A percentile compares a stretch with the other conserved stretches of the same genome.
Evolutionary conservation across 2,797 vertebrate genomes (phyloP).

Genomic region (Nasua narica): DNA sequence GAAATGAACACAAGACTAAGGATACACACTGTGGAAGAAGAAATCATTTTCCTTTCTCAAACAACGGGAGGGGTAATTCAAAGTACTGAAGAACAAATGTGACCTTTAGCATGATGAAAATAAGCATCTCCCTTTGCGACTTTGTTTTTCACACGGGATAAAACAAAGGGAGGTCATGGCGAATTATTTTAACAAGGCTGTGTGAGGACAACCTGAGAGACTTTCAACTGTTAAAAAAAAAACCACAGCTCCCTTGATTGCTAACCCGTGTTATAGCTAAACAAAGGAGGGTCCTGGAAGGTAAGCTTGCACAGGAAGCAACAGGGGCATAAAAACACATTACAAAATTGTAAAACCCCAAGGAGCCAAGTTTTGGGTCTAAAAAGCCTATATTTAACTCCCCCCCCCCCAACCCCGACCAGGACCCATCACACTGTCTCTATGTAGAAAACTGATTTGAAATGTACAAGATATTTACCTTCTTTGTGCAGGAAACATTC

Average conservation of each 20-base stretch:
- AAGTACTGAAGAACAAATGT: background rate
- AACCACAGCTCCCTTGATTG: background rate
- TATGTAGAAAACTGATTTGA: background rate
- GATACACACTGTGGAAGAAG: background rate
- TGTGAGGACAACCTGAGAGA: constrained; percentile 11
- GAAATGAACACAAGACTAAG: background rate
- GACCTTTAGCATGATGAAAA: background rate
- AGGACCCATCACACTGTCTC: background rate
- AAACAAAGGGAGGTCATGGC: background rate
- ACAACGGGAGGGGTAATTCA: background rate
- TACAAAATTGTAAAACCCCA: background rate
- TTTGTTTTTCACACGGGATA: constrained; percentile 25
- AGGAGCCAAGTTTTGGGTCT: background rate
- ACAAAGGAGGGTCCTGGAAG: background rate
- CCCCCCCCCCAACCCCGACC: background rate
- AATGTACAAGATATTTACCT: constrained; percentile 82
- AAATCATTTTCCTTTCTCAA: constrained; percentile 11
- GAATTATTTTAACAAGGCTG: background rate
- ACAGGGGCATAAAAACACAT: background rate
- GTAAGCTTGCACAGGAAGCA: background rate
- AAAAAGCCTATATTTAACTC: background rate
- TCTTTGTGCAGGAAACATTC: constrained; percentile 90
- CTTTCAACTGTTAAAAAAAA: constrained; percentile 2
- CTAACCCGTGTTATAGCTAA: background rate
- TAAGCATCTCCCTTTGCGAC: background rate